phyloP scores from a whole-genome alignment of 1,140 invertebrate species.

The Octopus bimaculoides region DNA sequence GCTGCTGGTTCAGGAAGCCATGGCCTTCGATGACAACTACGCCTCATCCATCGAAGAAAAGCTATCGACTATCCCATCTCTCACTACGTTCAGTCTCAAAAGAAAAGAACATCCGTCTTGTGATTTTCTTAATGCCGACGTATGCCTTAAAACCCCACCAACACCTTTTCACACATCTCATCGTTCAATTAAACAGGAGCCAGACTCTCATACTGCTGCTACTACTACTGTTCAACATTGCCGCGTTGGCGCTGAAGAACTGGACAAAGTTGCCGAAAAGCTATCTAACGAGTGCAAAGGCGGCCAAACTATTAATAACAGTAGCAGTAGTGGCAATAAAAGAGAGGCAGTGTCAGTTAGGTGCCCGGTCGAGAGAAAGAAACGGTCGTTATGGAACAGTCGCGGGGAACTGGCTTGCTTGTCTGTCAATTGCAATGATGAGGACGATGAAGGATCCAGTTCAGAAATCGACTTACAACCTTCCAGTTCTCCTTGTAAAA shows the following conservation, averaged over 20 bases:
- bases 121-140: not conserved
- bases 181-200: not conserved
- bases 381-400: not conserved
- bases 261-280: not conserved
- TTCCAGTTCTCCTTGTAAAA: too few species aligned
- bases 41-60: not conserved
- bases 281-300: not conserved
- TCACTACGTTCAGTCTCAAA: not conserved
- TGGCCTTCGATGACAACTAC: constrained; percentile 74
- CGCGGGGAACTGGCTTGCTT: not conserved
- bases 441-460: not conserved
- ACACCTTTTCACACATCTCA: not conserved
- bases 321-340: not conserved
- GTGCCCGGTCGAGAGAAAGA: not conserved
- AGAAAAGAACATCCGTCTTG: not conserved
- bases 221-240: not conserved
- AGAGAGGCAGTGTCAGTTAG: not conserved
- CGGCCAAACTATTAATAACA: not conserved
- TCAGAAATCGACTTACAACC: too few species aligned
- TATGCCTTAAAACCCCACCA: not conserved
- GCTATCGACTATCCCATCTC: not conserved
- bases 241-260: not conserved
- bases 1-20: constrained; percentile 76
- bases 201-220: not conserved
- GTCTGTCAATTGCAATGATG: not conserved